Evolutionary conservation across 2,797 vertebrate genomes (phyloP).

Genomic region (Nannoperca australis): DNA sequence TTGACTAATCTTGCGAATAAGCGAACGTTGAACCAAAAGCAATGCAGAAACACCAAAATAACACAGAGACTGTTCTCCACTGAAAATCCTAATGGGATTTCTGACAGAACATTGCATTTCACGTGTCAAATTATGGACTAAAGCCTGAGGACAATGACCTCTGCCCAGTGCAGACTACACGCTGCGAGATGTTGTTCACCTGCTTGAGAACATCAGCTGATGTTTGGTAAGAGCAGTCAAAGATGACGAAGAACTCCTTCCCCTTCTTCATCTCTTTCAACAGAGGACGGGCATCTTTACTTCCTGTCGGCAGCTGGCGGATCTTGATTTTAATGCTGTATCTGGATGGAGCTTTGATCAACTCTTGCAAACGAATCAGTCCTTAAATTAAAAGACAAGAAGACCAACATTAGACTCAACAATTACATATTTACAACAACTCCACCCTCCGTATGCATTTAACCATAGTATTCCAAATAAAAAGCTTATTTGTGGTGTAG

Average conservation of each 20-base stretch:
- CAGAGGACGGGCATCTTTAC: constrained; percentile 94
- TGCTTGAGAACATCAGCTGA: constrained; percentile 96
- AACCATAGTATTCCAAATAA: not conserved
- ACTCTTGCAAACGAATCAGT: constrained; percentile 96
- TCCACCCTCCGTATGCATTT: not conserved
- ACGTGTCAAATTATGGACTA: not conserved
- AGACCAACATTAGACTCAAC: not conserved
- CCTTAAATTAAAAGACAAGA: constrained; percentile 54
- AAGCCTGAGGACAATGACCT: not conserved
- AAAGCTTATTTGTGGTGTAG: not conserved
- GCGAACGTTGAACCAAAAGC: constrained; percentile 56
- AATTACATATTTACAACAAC: not conserved
- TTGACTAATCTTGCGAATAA: constrained; percentile 58
- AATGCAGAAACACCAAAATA: constrained; percentile 41
- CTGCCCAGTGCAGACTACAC: not conserved
- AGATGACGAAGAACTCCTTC: constrained; percentile 97
- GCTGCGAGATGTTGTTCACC: constrained; percentile 71
- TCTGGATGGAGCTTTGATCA: constrained; percentile 98
- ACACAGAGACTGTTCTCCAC: not conserved
- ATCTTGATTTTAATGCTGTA: constrained; percentile 99
- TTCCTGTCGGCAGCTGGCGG: constrained; percentile 94
- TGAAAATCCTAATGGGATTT: constrained; percentile 23
- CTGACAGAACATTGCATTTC: constrained; percentile 12
- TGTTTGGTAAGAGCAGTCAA: constrained; percentile 95
- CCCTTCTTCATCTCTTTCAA: constrained; percentile 99